Conservation (phyloP, 2,113 vertebrate species). For the Cyanoramphus novaezelandiae region DNA sequence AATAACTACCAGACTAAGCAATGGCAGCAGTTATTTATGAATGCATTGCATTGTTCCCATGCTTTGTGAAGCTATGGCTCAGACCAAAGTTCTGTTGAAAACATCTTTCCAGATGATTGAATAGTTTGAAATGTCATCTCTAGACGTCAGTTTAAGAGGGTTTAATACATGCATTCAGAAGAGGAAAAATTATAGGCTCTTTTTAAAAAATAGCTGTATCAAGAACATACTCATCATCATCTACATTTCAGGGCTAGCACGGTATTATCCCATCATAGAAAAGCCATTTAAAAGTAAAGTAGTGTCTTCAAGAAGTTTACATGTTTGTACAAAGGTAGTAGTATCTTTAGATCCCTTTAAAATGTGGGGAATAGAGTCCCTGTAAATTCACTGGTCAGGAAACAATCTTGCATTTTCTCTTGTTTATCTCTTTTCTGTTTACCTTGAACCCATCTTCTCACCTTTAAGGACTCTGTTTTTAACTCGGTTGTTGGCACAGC, state of each 20-base stretch:
- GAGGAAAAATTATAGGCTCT: neutral
- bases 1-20: neutral
- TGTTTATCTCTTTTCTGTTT: neutral
- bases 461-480: neutral
- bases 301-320: neutral
- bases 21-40: neutral
- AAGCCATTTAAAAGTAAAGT: neutral
- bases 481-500: neutral
- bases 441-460: neutral
- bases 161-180: neutral
- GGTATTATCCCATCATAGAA: neutral
- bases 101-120: neutral
- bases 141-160: neutral
- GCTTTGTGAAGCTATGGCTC: neutral
- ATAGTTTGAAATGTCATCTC: neutral
- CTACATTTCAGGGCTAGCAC: neutral
- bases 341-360: neutral
- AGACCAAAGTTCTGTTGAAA: neutral
- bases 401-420: neutral
- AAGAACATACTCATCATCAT: neutral
- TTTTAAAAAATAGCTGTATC: neutral
- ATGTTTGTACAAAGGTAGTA: neutral
- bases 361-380: accelerated
- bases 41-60: neutral
- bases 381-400: neutral